Evolutionary conservation across 2,797 vertebrate species (phyloP).

Genomic region (Melanotaenia parkinsoni): DNA sequence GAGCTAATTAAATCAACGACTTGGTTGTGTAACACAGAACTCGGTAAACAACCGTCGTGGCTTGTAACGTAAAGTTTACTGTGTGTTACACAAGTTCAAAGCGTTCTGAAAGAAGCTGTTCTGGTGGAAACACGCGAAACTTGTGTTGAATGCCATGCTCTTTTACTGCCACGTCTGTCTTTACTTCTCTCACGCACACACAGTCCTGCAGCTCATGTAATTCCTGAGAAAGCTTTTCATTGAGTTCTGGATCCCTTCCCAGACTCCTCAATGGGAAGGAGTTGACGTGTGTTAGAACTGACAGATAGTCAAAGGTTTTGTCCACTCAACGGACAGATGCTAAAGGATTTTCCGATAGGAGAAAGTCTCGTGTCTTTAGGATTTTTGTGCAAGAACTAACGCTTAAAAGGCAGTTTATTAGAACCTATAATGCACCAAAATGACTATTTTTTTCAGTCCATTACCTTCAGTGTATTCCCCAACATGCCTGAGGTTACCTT

Average conservation of each 20-base stretch:
- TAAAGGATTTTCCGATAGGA: conserved; percentile 57
- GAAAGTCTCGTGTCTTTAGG: conserved; percentile 12
- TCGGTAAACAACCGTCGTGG: conserved; percentile 14
- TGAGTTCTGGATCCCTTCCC: conserved; percentile 74
- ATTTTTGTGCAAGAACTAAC: conserved; percentile 9
- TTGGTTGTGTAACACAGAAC: conserved; percentile 27
- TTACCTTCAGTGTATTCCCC: conserved; percentile 16
- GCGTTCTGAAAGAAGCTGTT: conserved; percentile 10
- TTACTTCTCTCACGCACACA: conserved; percentile 15
- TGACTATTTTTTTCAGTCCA: neutral
- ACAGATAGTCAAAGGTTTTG: conserved; percentile 69
- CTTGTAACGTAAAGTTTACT: conserved; percentile 21
- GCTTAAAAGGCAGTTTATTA: conserved; percentile 12
- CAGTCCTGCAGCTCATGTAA: conserved; percentile 44
- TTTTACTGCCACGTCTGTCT: conserved; percentile 42
- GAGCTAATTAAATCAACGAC: conserved; percentile 37
- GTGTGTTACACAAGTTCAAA: conserved; percentile 19
- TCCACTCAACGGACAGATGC: conserved; percentile 46
- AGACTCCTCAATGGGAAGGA: conserved; percentile 55
- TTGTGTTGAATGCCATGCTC: conserved; percentile 40
- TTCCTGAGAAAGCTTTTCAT: conserved; percentile 71
- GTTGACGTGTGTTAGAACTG: conserved; percentile 65
- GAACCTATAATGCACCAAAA: conserved; percentile 8
- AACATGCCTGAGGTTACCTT: conserved; percentile 15
- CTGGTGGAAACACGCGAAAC: conserved; percentile 2